phyloP scores from a whole-genome alignment of 1,140 invertebrate species.

The Pentalonia nigronervosa region DNA sequence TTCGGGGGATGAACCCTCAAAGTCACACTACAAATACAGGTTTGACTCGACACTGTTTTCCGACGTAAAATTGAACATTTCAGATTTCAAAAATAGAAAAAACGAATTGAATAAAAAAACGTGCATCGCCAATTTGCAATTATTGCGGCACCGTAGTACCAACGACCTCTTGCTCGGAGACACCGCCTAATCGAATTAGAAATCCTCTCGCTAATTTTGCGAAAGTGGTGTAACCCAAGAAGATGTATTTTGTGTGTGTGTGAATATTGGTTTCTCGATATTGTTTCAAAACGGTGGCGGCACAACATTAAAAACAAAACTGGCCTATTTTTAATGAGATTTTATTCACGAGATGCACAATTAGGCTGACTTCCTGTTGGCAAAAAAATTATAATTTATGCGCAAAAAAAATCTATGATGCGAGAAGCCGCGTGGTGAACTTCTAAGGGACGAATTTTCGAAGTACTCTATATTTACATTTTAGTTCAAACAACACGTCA shows the following conservation, averaged over 20 bases:
- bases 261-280: neutral
- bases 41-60: too few species aligned
- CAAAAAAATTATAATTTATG: neutral
- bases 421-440: neutral
- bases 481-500: neutral
- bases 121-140: too few species aligned
- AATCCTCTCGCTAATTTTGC: neutral
- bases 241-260: neutral
- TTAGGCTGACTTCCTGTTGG: conserved; percentile 42
- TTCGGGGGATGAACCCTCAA: too few species aligned
- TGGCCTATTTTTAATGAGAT: neutral
- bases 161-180: too few species aligned
- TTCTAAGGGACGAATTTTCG: neutral
- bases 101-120: neutral
- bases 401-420: neutral
- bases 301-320: conserved; percentile 7
- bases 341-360: neutral
- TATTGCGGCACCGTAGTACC: neutral
- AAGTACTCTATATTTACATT: neutral
- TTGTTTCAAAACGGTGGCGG: neutral
- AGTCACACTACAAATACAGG: too few species aligned
- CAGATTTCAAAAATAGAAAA: neutral
- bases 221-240: conserved; percentile 11
- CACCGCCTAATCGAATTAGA: neutral
- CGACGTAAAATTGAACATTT: neutral